A percentile compares a stretch with the other conserved stretches of the same genome.
phyloP scores from a whole-genome alignment of 1,140 invertebrate species.

The Bombus waltoni region DNA sequence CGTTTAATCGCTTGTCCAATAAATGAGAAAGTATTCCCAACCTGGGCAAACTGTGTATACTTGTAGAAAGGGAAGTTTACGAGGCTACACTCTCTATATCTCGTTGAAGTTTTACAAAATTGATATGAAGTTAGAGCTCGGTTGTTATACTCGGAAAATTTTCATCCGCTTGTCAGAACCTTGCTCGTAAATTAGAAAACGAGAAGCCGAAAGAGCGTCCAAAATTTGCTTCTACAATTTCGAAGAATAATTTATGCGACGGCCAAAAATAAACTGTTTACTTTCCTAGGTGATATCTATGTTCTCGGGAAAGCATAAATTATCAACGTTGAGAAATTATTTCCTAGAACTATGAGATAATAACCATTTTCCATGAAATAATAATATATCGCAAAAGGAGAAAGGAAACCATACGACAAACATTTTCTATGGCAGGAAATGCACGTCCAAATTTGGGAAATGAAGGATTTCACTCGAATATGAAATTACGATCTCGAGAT shows the following conservation, averaged over 20 bases:
- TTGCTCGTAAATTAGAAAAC: neutral
- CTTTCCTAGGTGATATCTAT: neutral
- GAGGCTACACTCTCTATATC: neutral
- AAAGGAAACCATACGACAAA: neutral
- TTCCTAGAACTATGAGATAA: neutral
- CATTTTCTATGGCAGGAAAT: too few relatives aligned
- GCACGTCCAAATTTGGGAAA: neutral
- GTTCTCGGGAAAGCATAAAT: neutral
- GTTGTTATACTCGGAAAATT: neutral
- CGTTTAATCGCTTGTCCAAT: conserved; percentile 38
- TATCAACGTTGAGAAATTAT: neutral
- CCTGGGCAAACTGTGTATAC: too few relatives aligned
- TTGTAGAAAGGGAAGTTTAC: neutral
- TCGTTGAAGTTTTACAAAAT: conserved; percentile 5
- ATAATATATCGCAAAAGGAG: neutral
- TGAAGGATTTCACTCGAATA: too few relatives aligned
- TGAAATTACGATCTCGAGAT: neutral
- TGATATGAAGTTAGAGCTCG: neutral
- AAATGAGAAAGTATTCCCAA: conserved; percentile 23
- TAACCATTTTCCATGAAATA: neutral
- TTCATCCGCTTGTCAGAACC: neutral
- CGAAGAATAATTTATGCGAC: neutral
- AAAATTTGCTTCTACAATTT: neutral
- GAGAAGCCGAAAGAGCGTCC: neutral
- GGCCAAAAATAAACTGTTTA: neutral